These are phyloP conservation scores for Drosophila nasuta DNA, from an alignment of 1,140 invertebrate species.

Conservation along the genomic window DNA sequence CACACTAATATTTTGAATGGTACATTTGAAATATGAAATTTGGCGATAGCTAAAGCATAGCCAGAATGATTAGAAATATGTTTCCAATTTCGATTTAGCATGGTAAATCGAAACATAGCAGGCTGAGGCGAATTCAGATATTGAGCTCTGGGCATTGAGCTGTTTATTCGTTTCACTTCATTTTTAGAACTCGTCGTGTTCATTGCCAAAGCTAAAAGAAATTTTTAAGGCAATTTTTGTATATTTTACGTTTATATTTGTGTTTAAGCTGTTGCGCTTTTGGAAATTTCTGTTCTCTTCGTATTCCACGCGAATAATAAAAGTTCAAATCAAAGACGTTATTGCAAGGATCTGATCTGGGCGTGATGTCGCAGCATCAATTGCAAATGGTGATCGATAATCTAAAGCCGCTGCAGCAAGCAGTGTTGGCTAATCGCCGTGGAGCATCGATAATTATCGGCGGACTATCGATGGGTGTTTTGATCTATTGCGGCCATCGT, in stretches of 20 bases:
- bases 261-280: background rate
- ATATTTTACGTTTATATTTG: background rate
- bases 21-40: no score
- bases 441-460: conserved; percentile 21
- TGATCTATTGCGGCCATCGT: conserved; percentile 28
- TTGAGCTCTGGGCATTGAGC: background rate
- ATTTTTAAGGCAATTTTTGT: background rate
- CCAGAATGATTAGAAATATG: no score
- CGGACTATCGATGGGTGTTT: conserved; percentile 4
- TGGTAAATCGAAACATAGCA: no score
- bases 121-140: no score
- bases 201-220: background rate
- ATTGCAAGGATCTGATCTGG: no score
- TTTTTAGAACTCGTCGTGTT: conserved; percentile 18
- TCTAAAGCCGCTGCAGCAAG: conserved; percentile 5
- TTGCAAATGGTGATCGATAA: conserved; percentile 2
- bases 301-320: no score
- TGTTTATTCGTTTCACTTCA: background rate
- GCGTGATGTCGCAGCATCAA: no score
- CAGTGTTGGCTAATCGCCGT: background rate
- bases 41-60: no score
- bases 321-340: no score
- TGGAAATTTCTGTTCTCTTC: no score
- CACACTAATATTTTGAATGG: no score
- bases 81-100: no score